Conservation (phyloP, 2,797 vertebrate genomes). For the Nasua narica region DNA sequence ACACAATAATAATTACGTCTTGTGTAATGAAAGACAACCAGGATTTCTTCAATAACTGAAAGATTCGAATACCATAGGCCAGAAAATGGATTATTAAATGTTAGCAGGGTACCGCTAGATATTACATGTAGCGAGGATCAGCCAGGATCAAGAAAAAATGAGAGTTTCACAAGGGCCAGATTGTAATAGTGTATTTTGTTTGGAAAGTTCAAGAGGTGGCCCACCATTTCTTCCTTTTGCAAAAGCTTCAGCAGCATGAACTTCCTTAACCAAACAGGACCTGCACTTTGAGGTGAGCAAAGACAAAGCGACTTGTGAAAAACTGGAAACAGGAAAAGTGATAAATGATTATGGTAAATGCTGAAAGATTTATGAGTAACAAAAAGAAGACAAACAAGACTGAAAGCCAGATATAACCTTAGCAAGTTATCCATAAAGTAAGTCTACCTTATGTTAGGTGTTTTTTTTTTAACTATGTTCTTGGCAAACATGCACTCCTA, state of each 20-base stretch:
- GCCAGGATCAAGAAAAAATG: constrained; percentile 79
- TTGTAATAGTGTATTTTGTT: constrained; percentile 74
- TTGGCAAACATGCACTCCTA: background rate
- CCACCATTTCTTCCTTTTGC: constrained; percentile 92
- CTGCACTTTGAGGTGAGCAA: constrained; percentile 85
- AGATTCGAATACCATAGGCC: constrained; percentile 74
- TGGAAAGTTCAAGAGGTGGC: constrained; percentile 94
- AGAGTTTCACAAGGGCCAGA: constrained; percentile 77
- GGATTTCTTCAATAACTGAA: constrained; percentile 77
- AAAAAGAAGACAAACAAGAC: constrained; percentile 85
- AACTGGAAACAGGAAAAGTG: constrained; percentile 95
- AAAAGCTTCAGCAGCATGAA: constrained; percentile 87
- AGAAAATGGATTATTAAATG: constrained; percentile 78
- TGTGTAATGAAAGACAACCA: constrained; percentile 77
- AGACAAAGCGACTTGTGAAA: constrained; percentile 89
- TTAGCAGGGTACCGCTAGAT: constrained; percentile 75
- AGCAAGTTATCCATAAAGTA: constrained; percentile 54
- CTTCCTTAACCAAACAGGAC: constrained; percentile 94
- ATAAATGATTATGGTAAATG: constrained; percentile 88
- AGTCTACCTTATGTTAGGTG: constrained; percentile 36
- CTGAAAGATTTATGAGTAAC: constrained; percentile 91
- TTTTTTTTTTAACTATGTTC: background rate
- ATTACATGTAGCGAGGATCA: constrained; percentile 74
- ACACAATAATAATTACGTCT: constrained; percentile 73
- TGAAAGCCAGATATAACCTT: constrained; percentile 71